Percentiles rank a stretch among this genome's conserved stretches.
These are phyloP conservation scores for Abrostola triplasia DNA, from an alignment of 2,888 invertebrate species.

Conservation along the genomic window DNA sequence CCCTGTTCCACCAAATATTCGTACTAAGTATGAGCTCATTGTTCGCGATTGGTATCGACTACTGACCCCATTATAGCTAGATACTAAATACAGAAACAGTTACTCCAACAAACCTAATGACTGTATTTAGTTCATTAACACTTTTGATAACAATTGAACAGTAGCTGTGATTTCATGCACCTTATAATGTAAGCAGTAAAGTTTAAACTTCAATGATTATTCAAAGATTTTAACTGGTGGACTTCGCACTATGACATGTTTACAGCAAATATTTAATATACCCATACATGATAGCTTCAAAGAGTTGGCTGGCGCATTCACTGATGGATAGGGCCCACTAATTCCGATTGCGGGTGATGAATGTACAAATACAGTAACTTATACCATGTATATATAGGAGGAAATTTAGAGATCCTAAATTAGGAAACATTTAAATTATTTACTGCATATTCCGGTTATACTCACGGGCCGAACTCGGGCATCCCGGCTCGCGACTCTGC, in stretches of 20 bases:
- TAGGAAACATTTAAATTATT: too few relatives aligned
- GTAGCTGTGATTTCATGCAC: constrained; percentile 9
- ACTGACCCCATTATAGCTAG: constrained; percentile 26
- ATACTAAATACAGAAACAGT: constrained; percentile 23
- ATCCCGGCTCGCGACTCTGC: too few relatives aligned
- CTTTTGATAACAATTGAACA: constrained; percentile 29
- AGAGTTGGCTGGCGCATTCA: too few relatives aligned
- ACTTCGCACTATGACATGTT: neutral
- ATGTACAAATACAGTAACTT: too few relatives aligned
- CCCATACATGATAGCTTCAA: neutral
- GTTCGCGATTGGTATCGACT: constrained; percentile 36
- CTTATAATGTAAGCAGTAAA: neutral
- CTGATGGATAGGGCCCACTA: too few relatives aligned
- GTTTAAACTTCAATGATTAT: constrained; percentile 16
- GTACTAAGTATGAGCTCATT: constrained; percentile 18
- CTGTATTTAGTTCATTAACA: constrained; percentile 50
- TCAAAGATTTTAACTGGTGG: neutral
- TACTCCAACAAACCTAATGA: constrained; percentile 32
- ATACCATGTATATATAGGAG: too few relatives aligned
- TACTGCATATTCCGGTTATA: too few relatives aligned
- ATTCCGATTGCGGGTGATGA: too few relatives aligned
- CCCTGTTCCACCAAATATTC: constrained; percentile 4
- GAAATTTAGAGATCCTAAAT: too few relatives aligned
- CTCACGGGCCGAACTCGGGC: too few relatives aligned
- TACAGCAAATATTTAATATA: neutral